Base-by-base conservation (phyloP, 2,888 invertebrate genomes). In the Amiota minor region DNA sequence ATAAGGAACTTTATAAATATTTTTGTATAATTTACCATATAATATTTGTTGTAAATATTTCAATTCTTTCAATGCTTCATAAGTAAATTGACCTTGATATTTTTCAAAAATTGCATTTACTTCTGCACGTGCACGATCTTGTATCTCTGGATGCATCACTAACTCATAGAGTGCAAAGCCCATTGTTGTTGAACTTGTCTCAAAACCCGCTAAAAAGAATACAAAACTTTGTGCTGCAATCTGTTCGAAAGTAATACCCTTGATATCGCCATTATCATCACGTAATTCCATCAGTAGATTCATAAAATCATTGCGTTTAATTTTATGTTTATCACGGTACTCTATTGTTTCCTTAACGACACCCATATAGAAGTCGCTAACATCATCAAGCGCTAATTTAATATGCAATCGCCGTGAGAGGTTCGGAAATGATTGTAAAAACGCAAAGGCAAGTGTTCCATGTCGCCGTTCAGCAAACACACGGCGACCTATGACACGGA, bases 121-220 rank as follows among this genome's bases (percentile, higher is more conserved):
- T 67, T 89, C 88, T 1, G 76, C 67, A 1, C 88, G 71, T 6
- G 80, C 82, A 0, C 80, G 82, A 2, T 65, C 80, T 79, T 76
- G 88, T 72, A 88, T 78, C n/a, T 85, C 82, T 1, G 81, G 81
- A 77, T 88, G 82, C 16, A 83, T 1, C 0, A 88, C 86, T 45
- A 89, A 74, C 23, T 87, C 81, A 47, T 86, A 86, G 2, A 89
- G 59, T 0, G 84, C 81, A 78, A 91, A 92, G 20, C 90, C 89
- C 83, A 91, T 88, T 0, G 91, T 90, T 4, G 90, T 89, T 0
- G 90, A 89, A 16, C 91, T 91, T 0, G 92, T 92, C 83, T 92
- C 92, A 65, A 90, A 92, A 2, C 92, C 92, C 16, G 91, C 92
- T 23, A 89, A 75, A 72, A 91, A 91, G 80, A 93, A 92, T 2